Base-by-base conservation (phyloP, 1,140 invertebrate genomes). In the Andrena cerasifolii region DNA sequence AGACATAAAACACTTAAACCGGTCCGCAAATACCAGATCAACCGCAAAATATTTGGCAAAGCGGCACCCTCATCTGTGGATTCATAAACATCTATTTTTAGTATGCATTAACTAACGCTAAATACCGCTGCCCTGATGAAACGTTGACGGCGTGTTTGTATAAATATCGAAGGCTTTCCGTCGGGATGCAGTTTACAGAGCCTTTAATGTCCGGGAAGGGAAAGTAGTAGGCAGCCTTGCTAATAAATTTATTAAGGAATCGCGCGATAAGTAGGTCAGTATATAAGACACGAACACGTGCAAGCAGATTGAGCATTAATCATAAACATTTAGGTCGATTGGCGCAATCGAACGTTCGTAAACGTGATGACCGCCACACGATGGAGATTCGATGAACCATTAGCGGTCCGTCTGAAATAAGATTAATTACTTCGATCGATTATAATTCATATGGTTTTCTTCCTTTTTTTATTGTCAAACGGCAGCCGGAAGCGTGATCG, bases 171-270 rank as follows among this genome's bases (percentile, higher is more conserved):
- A 36, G 31, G 36, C 5, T 31, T 5, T 31, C 16, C 4, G 24
- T 3, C 14, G 5, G 10, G 0, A 36, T 49, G 8, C 3, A 47
- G 3, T 7, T 61, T 14, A 24, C 5, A 51, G n/a, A 75, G 2
- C 10, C 31, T 2, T 31, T 21, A 31, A 18, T 24, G n/a, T 66
- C 67, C 36, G 8, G 36, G 3, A 26, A 40, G 28, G 18, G 51
- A 78, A 70, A 77, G 40, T 28, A 18, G 28, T 3, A 26, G 45
- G 16, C 16, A 70, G n/a, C 45, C 66, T 78, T 78, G 75, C 26
- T 53, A 71, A 71, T 59, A 47, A 80, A 71, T 78, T 80, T 49
- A 63, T 80, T 78, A 47, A 58, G 26, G 28, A 67, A 26, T 24
- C 4, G 5, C 3, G 36, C 10, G 26, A 45, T 61, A 78, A 53